Percentiles rank a stretch among this genome's conserved stretches.
phyloP scores from a whole-genome alignment of 2,113 vertebrate species.

The Ramphastos sulfuratus region DNA sequence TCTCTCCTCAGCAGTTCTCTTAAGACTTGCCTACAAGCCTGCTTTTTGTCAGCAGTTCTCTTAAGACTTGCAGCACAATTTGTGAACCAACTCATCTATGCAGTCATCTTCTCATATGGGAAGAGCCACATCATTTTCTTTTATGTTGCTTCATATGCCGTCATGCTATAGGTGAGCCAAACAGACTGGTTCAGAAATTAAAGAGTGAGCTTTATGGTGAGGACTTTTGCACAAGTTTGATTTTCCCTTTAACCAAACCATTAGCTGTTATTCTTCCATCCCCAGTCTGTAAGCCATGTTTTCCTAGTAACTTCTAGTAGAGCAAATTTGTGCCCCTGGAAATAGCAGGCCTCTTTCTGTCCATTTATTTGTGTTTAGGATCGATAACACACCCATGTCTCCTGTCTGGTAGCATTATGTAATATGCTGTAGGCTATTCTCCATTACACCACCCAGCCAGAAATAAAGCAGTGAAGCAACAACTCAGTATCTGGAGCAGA shows the following conservation, averaged over 20 bases:
- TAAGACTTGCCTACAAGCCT: not conserved
- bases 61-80: not conserved
- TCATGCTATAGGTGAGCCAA: slow-evolving; percentile 22
- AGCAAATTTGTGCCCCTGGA: not conserved
- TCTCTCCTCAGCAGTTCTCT: slow-evolving; percentile 32
- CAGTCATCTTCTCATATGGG: slow-evolving; percentile 36
- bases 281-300: not conserved
- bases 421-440: slow-evolving; percentile 7
- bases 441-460: slow-evolving; percentile 22
- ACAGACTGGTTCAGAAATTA: slow-evolving; percentile 62
- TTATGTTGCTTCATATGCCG: slow-evolving; percentile 59
- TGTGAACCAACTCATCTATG: slow-evolving; percentile 35
- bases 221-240: not conserved
- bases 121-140: slow-evolving; percentile 50
- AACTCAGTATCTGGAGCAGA: slow-evolving; percentile 28
- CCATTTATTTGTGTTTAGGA: not conserved
- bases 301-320: not conserved
- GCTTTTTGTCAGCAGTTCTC: slow-evolving; percentile 64
- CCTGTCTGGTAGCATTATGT: not conserved
- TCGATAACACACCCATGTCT: not conserved
- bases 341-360: not conserved
- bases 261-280: not conserved
- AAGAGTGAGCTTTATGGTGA: slow-evolving; percentile 31
- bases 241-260: not conserved
- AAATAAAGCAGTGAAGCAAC: slow-evolving; percentile 40